Evolutionary conservation across 1,140 invertebrate genomes (phyloP), one percentile per base, ranked within the genome.

Genomic region (Fopius arisanus): DNA sequence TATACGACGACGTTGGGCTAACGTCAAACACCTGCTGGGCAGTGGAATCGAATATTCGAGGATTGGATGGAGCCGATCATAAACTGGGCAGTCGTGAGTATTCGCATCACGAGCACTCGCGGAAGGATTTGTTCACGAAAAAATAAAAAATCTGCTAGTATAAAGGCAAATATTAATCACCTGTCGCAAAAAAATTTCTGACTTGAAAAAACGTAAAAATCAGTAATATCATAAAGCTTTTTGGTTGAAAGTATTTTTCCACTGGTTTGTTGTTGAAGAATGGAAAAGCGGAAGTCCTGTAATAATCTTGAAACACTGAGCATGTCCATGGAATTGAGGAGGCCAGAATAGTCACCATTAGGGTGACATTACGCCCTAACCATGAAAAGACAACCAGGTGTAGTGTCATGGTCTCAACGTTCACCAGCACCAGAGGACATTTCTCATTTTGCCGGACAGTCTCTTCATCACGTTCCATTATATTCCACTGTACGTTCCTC

Each of bases 21-120:
- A 77, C 76, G 21, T 59, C 23, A 70, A 78, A 77, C 81, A 84
- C 81, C 83, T 84, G 83, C 84, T 82, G 83, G 19, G 81, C 43
- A 31, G 19, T 23, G 26, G 26, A 59, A 59, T 28, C 54, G 43
- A 48, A 48, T 37, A 37, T 48, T 48, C 43, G 43, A 48, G 43
- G 43, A 48, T 48, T 48, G 43, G 43, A 48, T 48, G 16, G 16
- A 48, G 16, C 43, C 43, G 43, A 48, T 48, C 43, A 48, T 48
- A 48, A 48, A 48, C n/a, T 48, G 14, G 43, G 43, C 7, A 19
- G 43, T 48, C 43, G 16, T 48, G 43, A 48, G 43, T 19, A n/a
- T 12, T 48, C 43, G n/a, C 16, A n/a, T 16, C 43, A n/a, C 16
- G 43, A 48, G 16, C 14, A 19, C 33, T 37, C 33, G 12, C 12